Evolutionary conservation across 2,113 vertebrate species (phyloP).

Genomic region (Vimba vimba): DNA sequence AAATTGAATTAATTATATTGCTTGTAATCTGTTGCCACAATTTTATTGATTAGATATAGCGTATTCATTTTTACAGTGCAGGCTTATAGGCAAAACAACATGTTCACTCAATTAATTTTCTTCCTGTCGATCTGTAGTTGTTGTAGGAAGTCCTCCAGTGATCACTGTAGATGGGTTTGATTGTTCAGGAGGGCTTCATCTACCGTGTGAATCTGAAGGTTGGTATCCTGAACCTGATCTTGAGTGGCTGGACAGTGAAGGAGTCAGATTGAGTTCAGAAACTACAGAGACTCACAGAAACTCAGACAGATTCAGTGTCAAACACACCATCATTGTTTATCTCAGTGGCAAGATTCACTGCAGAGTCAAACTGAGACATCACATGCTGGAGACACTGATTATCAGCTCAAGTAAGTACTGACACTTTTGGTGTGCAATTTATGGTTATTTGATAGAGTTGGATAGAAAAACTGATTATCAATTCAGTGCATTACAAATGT

Average conservation of each 20-base stretch:
- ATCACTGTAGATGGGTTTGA: slow-evolving; percentile 29
- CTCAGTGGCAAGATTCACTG: background rate
- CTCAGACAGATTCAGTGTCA: background rate
- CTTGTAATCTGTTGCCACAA: too few species aligned
- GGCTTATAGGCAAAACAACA: background rate
- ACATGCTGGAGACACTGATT: background rate
- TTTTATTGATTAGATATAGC: too few species aligned
- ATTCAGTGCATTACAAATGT: background rate
- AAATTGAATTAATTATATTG: too few species aligned
- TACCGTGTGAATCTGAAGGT: slow-evolving; percentile 45
- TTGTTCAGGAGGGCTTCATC: slow-evolving; percentile 24
- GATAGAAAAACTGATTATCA: background rate
- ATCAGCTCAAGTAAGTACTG: background rate
- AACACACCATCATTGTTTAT: background rate
- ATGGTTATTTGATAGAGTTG: background rate
- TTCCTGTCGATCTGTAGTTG: background rate
- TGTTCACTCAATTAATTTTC: background rate
- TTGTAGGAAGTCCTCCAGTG: background rate
- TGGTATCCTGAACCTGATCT: slow-evolving; percentile 52
- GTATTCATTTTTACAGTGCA: too few species aligned
- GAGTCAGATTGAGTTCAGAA: slow-evolving; percentile 9
- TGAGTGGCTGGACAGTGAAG: slow-evolving; percentile 50
- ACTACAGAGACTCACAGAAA: slow-evolving; percentile 31
- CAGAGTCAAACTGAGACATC: background rate
- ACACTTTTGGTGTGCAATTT: background rate